Conservation (phyloP, 2,888 invertebrate species). For the Leptothorax acervorum region DNA sequence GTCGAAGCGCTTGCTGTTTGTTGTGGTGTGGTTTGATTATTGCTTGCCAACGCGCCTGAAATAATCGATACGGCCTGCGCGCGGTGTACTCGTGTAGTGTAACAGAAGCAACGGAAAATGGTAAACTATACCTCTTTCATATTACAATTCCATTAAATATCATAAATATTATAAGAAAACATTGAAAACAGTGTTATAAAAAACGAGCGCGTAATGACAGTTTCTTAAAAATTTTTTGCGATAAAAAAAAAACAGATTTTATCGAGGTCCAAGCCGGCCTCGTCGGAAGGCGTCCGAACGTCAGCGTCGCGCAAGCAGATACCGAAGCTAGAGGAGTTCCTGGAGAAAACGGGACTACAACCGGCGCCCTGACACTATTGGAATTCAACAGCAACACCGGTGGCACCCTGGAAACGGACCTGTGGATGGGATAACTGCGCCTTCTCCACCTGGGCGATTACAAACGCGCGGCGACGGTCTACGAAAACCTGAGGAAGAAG, state of each 20-base stretch:
- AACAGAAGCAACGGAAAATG: conserved; percentile 9
- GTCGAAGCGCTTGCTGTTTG: conserved; percentile 16
- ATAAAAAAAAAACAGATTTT: conserved; percentile 88
- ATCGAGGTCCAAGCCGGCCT: conserved; percentile 93
- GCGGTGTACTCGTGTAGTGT: background rate
- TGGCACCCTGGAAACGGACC: conserved; percentile 87
- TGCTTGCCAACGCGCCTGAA: conserved; percentile 33
- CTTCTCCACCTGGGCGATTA: conserved; percentile 98
- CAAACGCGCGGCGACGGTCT: conserved; percentile 88
- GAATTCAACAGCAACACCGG: conserved; percentile 89
- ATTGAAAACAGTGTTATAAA: no score
- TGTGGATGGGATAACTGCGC: conserved; percentile 98
- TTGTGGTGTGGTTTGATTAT: background rate
- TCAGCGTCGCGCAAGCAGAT: conserved; percentile 86
- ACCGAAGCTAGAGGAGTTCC: conserved; percentile 96
- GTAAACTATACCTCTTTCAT: conserved; percentile 3
- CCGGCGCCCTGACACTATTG: conserved; percentile 96
- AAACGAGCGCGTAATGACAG: no score
- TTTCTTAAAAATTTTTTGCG: no score
- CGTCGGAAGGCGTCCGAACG: conserved; percentile 86
- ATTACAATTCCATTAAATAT: background rate
- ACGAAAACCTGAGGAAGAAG: conserved; percentile 87
- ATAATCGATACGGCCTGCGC: conserved; percentile 17
- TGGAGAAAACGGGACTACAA: conserved; percentile 96
- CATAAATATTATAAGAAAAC: background rate